phyloP scores from a whole-genome alignment of 2,797 vertebrate species.

The Clarias laeviceps region DNA sequence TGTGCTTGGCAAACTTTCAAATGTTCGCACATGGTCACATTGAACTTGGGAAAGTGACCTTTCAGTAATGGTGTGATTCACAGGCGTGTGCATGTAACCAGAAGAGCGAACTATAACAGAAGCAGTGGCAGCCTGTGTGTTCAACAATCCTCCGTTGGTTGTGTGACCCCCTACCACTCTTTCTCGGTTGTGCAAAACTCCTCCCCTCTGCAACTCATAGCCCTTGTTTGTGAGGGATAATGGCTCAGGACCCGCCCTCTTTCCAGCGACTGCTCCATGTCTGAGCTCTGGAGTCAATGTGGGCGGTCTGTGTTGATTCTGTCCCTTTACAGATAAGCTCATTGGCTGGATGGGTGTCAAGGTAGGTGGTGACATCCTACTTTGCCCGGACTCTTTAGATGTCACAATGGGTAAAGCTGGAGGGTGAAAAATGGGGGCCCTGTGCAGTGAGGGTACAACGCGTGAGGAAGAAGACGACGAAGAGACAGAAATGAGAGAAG shows the following conservation, averaged over 20 bases:
- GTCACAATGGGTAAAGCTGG: constrained; percentile 88
- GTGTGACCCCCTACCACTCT: constrained; percentile 32
- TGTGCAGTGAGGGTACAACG: constrained; percentile 91
- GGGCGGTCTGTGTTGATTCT: constrained; percentile 93
- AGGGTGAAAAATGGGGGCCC: constrained; percentile 94
- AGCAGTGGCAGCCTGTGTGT: constrained; percentile 85
- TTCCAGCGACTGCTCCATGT: constrained; percentile 73
- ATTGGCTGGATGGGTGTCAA: constrained; percentile 94
- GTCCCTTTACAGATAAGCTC: constrained; percentile 82
- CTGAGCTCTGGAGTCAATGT: constrained; percentile 92
- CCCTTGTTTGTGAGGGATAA: constrained; percentile 35
- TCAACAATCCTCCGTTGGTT: constrained; percentile 69
- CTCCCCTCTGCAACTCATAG: constrained; percentile 65
- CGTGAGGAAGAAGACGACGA: constrained; percentile 81
- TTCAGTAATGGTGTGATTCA: constrained; percentile 50
- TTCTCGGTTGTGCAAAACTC: constrained; percentile 36
- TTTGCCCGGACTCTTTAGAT: constrained; percentile 86
- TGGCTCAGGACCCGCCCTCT: constrained; percentile 71
- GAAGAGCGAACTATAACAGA: constrained; percentile 94
- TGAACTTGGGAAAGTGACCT: constrained; percentile 40
- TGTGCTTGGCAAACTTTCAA: constrained; percentile 66
- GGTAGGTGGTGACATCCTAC: constrained; percentile 91
- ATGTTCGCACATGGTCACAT: constrained; percentile 30
- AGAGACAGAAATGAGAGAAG: constrained; percentile 79
- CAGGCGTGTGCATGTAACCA: constrained; percentile 39